Conservation (phyloP, 2,113 vertebrate species). For the Spilogale gracilis region DNA sequence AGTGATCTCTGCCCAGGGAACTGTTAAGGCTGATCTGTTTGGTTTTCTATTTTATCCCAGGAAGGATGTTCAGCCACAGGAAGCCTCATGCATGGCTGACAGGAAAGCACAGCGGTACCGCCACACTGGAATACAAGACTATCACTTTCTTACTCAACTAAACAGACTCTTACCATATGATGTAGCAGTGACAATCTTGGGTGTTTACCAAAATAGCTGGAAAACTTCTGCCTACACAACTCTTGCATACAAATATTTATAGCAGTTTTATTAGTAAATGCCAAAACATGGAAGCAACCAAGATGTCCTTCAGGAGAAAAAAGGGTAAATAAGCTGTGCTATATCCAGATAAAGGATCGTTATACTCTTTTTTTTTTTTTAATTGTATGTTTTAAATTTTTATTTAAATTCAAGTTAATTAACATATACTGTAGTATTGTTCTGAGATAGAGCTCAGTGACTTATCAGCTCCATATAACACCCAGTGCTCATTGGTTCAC, state of each 20-base stretch:
- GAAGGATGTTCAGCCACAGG: not conserved
- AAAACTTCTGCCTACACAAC: not conserved
- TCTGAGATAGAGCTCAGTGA: too few species aligned
- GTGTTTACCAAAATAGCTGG: not conserved
- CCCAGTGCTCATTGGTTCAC: too few species aligned
- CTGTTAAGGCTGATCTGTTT: not conserved
- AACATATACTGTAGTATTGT: too few species aligned
- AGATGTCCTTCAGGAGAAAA: not conserved
- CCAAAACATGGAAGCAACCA: not conserved
- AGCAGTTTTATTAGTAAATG: not conserved
- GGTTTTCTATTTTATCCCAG: not conserved
- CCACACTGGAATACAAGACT: not conserved
- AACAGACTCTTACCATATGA: not conserved
- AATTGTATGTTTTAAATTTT: too few species aligned
- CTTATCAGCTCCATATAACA: too few species aligned
- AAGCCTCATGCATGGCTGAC: not conserved
- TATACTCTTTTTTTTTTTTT: too few species aligned
- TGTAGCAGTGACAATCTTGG: too few species aligned
- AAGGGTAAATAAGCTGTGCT: not conserved
- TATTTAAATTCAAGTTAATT: too few species aligned
- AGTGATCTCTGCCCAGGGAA: not conserved
- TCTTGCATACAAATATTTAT: not conserved
- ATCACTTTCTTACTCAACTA: not conserved
- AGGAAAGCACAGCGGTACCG: not conserved
- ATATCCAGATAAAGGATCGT: not conserved